These are phyloP conservation scores for Sebastiscus albofasciatus DNA, from an alignment of 2,797 vertebrate species.

Conservation along the genomic window DNA sequence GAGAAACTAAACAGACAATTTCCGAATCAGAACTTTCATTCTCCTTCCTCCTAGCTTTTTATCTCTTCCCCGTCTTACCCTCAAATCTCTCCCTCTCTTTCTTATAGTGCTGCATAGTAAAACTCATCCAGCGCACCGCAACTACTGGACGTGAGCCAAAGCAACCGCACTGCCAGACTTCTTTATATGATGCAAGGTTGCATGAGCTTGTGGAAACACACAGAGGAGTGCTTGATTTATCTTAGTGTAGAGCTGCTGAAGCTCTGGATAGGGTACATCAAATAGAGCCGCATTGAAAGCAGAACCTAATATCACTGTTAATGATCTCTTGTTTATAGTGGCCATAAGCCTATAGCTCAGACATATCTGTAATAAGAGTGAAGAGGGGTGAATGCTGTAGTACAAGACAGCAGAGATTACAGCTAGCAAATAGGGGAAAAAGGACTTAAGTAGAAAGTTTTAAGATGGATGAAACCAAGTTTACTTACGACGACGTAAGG, in stretches of 20 bases:
- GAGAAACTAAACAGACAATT: neutral
- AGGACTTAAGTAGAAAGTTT: neutral
- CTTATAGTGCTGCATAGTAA: neutral
- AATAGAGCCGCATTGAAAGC: neutral
- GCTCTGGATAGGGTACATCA: neutral
- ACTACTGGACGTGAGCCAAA: neutral
- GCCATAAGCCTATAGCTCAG: neutral
- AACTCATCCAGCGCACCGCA: neutral
- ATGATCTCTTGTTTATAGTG: neutral
- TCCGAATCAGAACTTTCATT: neutral
- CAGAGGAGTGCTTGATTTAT: neutral
- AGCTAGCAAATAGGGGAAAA: neutral
- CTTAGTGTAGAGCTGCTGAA: neutral
- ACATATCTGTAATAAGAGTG: neutral
- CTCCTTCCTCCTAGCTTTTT: neutral
- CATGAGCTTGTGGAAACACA: neutral
- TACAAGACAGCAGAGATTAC: neutral
- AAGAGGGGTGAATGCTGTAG: neutral
- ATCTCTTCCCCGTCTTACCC: neutral
- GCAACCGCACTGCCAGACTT: neutral
- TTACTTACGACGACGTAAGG: neutral
- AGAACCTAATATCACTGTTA: neutral
- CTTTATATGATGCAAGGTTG: slow-evolving; percentile 19
- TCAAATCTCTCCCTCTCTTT: neutral
- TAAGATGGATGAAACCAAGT: neutral